phyloP scores from a whole-genome alignment of 2,888 invertebrate genomes.

The Dolichopus griseipennis region DNA sequence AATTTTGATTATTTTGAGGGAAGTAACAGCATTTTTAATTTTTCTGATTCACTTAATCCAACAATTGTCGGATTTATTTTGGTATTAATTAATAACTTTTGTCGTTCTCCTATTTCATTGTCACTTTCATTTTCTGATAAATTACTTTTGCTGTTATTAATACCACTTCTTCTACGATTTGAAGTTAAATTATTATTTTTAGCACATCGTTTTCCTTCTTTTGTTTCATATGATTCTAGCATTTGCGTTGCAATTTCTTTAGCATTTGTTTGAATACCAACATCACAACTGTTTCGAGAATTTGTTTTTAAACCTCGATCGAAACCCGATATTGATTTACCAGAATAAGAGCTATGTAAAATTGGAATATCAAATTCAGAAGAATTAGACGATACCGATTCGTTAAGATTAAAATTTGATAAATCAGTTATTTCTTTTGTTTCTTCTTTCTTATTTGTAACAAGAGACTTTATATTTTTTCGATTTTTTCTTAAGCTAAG shows the following conservation, averaged over 20 bases:
- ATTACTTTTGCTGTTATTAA: slow-evolving; percentile 16
- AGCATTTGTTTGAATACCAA: slow-evolving; percentile 51
- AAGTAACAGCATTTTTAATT: slow-evolving; percentile 42
- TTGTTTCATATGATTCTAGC: slow-evolving; percentile 32
- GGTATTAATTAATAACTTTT: slow-evolving; percentile 30
- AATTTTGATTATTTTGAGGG: slow-evolving; percentile 36
- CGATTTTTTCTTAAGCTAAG: slow-evolving; percentile 18
- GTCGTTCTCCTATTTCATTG: slow-evolving; percentile 34
- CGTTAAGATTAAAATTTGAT: slow-evolving; percentile 35
- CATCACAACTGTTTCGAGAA: slow-evolving; percentile 49
- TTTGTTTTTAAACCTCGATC: slow-evolving; percentile 44
- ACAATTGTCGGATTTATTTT: slow-evolving; percentile 29
- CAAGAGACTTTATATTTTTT: slow-evolving; percentile 18
- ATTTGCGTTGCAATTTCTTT: slow-evolving; percentile 46
- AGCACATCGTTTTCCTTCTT: slow-evolving; percentile 30
- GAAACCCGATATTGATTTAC: slow-evolving; percentile 39
- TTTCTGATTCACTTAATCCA: slow-evolving; percentile 42
- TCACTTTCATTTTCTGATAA: slow-evolving; percentile 21
- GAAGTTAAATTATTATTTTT: slow-evolving; percentile 31
- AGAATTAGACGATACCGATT: slow-evolving; percentile 38
- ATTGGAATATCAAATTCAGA: slow-evolving; percentile 44
- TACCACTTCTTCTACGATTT: slow-evolving; percentile 30
- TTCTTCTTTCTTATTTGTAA: slow-evolving; percentile 23
- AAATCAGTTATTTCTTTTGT: slow-evolving; percentile 27
- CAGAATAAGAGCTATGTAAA: slow-evolving; percentile 45